Base-by-base conservation (phyloP, 2,113 vertebrate species). In the Murina feae region DNA sequence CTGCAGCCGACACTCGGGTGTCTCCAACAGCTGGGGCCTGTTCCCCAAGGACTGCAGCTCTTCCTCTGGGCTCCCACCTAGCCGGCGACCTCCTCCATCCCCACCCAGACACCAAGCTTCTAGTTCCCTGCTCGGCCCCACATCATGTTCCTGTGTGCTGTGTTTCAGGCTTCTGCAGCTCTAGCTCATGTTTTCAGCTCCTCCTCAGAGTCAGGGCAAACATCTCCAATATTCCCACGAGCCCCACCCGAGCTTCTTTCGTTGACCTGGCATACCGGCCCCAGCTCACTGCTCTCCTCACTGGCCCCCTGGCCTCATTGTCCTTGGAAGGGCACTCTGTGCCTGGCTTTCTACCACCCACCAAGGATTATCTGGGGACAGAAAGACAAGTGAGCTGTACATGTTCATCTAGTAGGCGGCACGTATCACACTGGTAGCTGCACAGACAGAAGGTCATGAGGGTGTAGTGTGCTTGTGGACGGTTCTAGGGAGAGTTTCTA, bases 21-120 rank as follows among this genome's bases (percentile, higher is more conserved):
- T 51, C 35, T 18, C 11, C n/a, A 12, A 17, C 44, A n/a, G 58
- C 58, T 6, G 17, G 58, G 39, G 20, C 60, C 35, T 4, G 2
- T 6, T 55, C 0, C 10, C 44, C 35, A 16, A 10, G 65, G 25
- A 47, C 14, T 4, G 1, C 4, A 74, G 20, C 20, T 44, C n/a
- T 21, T 30, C n/a, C 42, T 4, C 0, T 28, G 76, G 20, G 11
- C 23, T n/a, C 35, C 32, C n/a, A 3, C 0, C 4, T 0, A n/a
- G 28, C 55, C 72, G 6, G 1, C 2, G 39, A 51, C 84, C 42
- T 60, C 16, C n/a, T 21, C 2, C 0, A 17, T 0, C 51, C 44
- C 68, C 49, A 72, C 65, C 8, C 11, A 13, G 49, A n/a, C 72
- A 37, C 18, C 21, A 28, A 10, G 51, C 76, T 53, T 74, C 86